Evolutionary conservation across 2,888 invertebrate genomes (phyloP).

Genomic region (Melieria crassipennis): DNA sequence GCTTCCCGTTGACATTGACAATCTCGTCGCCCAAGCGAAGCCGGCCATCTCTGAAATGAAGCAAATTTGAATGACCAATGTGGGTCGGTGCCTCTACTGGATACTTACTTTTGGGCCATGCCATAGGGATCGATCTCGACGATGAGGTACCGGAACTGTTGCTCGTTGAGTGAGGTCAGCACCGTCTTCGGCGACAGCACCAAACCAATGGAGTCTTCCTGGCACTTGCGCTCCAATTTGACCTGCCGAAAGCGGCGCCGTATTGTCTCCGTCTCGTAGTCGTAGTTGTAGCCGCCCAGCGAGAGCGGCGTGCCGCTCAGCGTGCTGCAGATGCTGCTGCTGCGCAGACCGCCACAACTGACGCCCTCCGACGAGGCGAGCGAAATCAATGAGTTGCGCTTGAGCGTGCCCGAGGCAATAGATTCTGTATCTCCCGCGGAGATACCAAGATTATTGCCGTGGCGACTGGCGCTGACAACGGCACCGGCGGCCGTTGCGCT

Average conservation of each 20-base stretch:
- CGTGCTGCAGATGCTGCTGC: slow-evolving; percentile 49
- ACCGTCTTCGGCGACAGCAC: slow-evolving; percentile 76
- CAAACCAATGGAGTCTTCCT: slow-evolving; percentile 77
- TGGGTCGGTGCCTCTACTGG: too few relatives aligned
- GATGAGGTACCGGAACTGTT: slow-evolving; percentile 72
- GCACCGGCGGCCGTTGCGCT: slow-evolving; percentile 53
- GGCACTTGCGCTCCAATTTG: slow-evolving; percentile 73
- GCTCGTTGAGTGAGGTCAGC: slow-evolving; percentile 65
- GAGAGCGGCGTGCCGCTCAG: slow-evolving; percentile 63
- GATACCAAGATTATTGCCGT: slow-evolving; percentile 62
- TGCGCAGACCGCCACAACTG: slow-evolving; percentile 44
- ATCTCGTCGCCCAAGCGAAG: slow-evolving; percentile 88
- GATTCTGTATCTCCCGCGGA: slow-evolving; percentile 63
- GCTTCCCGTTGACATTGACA: slow-evolving; percentile 86
- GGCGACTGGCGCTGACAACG: slow-evolving; percentile 35
- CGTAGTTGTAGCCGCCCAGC: slow-evolving; percentile 65
- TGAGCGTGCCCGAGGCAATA: slow-evolving; percentile 62
- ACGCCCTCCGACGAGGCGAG: slow-evolving; percentile 60
- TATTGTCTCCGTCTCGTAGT: slow-evolving; percentile 69
- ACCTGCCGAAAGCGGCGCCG: slow-evolving; percentile 73
- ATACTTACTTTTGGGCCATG: slow-evolving; percentile 69
- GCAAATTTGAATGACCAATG: too few relatives aligned
- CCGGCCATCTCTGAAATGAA: slow-evolving; percentile 75
- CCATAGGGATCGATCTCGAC: slow-evolving; percentile 74
- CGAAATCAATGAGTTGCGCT: slow-evolving; percentile 61